Base-by-base conservation (phyloP, 2,113 vertebrate species). In the Oophaga pumilio region DNA sequence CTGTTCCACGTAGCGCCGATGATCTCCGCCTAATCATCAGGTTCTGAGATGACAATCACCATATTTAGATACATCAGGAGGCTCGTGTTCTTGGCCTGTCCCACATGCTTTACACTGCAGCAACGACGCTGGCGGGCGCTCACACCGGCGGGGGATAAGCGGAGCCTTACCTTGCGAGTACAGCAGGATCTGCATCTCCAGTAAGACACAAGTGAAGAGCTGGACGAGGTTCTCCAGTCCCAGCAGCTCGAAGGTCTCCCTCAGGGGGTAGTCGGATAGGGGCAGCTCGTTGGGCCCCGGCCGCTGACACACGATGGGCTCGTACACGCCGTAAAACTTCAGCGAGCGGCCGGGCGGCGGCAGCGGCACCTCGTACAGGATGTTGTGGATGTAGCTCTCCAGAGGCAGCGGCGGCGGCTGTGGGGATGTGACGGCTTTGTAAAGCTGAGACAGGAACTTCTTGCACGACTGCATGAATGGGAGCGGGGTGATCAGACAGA, bases 341-440 rank as follows among this genome's bases (percentile, higher is more conserved):
- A 99, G 94, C 0, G 98, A 99, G 85, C 97, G 95, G 2, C 98
- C 98, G 0, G 97, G 97, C 0, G 98, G 96, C 0, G 97, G 98
- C 78, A 99, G 93, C 0, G 98, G 98, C 62, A 99, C 98, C 92
- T 99, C 98, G 0, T 97, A 99, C 73, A 99, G 96, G 89, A 99
- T 94, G 85, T 99, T 99, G 90, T 99, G 96, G 91, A 99, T 95
- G 90, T 99, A 99, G 93, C 98, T 99, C 90, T 99, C 98, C 76
- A 99, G 92, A 0, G 98, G 97, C 26, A 99, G 93, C 0, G 98
- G 98, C 0, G 98, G 98, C 0, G 98, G 97, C 74, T 96, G 95
- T 85, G 94, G 94, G 0, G 96, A 97, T 0, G 94, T 94, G 14
- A 99, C 98, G 0, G 97, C 98, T 80, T 93, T 95, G 86, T 99